phyloP scores from a whole-genome alignment of 2,888 invertebrate species.

The Odiellus spinosus region DNA sequence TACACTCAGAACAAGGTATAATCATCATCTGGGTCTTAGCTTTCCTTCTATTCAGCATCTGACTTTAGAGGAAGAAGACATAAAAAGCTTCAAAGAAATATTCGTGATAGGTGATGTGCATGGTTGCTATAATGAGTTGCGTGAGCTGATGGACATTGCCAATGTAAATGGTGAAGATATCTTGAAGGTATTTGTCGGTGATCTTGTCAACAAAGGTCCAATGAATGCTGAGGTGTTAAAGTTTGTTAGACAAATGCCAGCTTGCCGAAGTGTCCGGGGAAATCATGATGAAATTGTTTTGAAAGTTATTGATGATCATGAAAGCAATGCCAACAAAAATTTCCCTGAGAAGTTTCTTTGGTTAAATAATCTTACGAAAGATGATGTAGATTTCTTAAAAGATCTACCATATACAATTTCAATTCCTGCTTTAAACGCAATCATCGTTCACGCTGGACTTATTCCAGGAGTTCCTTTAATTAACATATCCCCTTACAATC shows the following conservation, averaged over 20 bases:
- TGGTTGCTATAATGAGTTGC: slow-evolving; percentile 29
- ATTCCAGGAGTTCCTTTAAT: slow-evolving; percentile 25
- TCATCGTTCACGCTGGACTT: slow-evolving; percentile 30
- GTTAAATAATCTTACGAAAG: slow-evolving; percentile 23
- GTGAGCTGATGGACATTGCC: slow-evolving; percentile 22
- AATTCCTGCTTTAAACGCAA: slow-evolving; percentile 24
- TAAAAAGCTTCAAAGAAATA: slow-evolving; percentile 22
- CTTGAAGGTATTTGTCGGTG: slow-evolving; percentile 25
- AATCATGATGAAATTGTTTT: slow-evolving; percentile 29
- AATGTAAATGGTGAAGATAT: slow-evolving; percentile 12
- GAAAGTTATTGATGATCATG: slow-evolving; percentile 19
- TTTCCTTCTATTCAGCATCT: slow-evolving; percentile 16
- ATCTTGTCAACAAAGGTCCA: slow-evolving; percentile 31
- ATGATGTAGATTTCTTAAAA: slow-evolving; percentile 25
- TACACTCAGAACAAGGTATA: background rate
- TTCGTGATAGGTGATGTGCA: slow-evolving; percentile 31
- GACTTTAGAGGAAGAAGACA: slow-evolving; percentile 16
- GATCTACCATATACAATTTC: slow-evolving; percentile 28
- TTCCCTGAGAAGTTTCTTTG: slow-evolving; percentile 22
- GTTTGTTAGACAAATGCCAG: slow-evolving; percentile 18
- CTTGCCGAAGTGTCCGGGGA: slow-evolving; percentile 24
- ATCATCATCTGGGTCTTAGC: slow-evolving; percentile 9
- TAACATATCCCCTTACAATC: slow-evolving; percentile 22
- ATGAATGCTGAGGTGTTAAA: slow-evolving; percentile 24
- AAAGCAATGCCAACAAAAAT: slow-evolving; percentile 15